Conservation (phyloP, 2,113 vertebrate genomes). For the Myotis yumanensis region DNA sequence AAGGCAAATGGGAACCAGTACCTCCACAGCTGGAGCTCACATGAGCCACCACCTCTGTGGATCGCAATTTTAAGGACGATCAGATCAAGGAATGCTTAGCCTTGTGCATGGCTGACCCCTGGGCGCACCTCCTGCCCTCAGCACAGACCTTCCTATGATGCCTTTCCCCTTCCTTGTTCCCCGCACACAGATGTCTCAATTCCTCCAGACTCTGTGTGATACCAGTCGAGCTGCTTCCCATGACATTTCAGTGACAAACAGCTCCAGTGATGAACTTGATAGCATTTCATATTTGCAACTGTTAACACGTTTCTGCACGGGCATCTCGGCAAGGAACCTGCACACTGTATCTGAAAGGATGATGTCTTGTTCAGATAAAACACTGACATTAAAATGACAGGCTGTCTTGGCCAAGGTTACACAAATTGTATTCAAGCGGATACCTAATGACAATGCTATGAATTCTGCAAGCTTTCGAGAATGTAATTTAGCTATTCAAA, state of each 20-base stretch:
- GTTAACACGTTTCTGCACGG: slow-evolving; percentile 90
- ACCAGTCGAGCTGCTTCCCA: slow-evolving; percentile 93
- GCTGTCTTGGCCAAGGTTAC: slow-evolving; percentile 96
- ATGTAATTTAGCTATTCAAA: slow-evolving; percentile 95
- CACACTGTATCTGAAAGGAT: slow-evolving; percentile 88
- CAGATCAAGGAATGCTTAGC: slow-evolving; percentile 60
- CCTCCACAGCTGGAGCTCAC: background rate
- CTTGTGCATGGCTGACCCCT: slow-evolving; percentile 68
- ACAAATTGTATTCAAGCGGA: slow-evolving; percentile 93
- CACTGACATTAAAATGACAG: slow-evolving; percentile 94
- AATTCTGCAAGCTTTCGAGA: slow-evolving; percentile 94
- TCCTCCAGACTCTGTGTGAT: slow-evolving; percentile 88
- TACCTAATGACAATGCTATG: slow-evolving; percentile 93
- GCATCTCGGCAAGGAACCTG: slow-evolving; percentile 89
- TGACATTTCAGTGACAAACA: slow-evolving; percentile 96
- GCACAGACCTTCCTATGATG: slow-evolving; percentile 73
- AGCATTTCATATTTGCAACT: slow-evolving; percentile 92
- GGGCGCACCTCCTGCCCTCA: slow-evolving; percentile 74
- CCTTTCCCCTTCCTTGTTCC: slow-evolving; percentile 83
- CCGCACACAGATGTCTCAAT: slow-evolving; percentile 90
- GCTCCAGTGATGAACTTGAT: slow-evolving; percentile 92
- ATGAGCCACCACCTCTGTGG: slow-evolving; percentile 53
- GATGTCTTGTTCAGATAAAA: slow-evolving; percentile 94
- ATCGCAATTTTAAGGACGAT: slow-evolving; percentile 73
- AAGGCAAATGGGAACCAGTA: background rate